Percentiles rank a stretch among this genome's conserved stretches.
Conservation (phyloP, 1,140 invertebrate genomes). For the Polypedilum vanderplanki region DNA sequence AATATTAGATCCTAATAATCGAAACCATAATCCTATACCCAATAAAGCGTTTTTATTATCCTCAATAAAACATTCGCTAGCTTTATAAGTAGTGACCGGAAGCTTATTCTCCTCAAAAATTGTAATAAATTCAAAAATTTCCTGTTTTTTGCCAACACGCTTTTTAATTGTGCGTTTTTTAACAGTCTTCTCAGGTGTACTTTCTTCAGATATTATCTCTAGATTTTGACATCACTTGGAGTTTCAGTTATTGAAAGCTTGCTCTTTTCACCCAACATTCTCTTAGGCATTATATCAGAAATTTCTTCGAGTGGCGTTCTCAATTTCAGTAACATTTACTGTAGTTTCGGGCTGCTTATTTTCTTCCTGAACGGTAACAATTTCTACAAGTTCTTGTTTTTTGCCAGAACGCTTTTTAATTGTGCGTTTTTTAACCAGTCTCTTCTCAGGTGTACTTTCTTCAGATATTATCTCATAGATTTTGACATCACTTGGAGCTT, state of each 20-base stretch:
- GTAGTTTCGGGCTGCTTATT: slow-evolving; percentile 30
- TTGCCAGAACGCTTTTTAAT: slow-evolving; percentile 38
- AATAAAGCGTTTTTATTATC: too few species aligned
- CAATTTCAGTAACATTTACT: slow-evolving; percentile 29
- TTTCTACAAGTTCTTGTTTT: slow-evolving; percentile 41
- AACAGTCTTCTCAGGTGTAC: slow-evolving; percentile 33
- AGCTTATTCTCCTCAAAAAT: slow-evolving; percentile 37
- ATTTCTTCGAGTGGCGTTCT: slow-evolving; percentile 30
- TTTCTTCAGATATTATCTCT: slow-evolving; percentile 33
- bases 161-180: slow-evolving; percentile 32
- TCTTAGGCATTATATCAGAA: background rate
- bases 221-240: background rate
- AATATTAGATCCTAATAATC: background rate
- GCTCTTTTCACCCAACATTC: background rate
- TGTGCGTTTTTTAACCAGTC: slow-evolving; percentile 32
- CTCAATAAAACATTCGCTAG: too few species aligned
- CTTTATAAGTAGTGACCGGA: slow-evolving; percentile 2
- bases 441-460: slow-evolving; percentile 31
- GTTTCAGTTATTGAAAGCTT: background rate
- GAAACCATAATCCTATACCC: background rate
- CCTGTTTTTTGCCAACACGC: slow-evolving; percentile 32
- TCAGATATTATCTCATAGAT: slow-evolving; percentile 34
- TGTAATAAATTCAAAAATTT: slow-evolving; percentile 34
- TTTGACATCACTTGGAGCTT: background rate
- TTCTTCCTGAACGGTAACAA: slow-evolving; percentile 37